Evolutionary conservation across 2,113 vertebrate species (phyloP).

Genomic region (Eupsittula cactorum): DNA sequence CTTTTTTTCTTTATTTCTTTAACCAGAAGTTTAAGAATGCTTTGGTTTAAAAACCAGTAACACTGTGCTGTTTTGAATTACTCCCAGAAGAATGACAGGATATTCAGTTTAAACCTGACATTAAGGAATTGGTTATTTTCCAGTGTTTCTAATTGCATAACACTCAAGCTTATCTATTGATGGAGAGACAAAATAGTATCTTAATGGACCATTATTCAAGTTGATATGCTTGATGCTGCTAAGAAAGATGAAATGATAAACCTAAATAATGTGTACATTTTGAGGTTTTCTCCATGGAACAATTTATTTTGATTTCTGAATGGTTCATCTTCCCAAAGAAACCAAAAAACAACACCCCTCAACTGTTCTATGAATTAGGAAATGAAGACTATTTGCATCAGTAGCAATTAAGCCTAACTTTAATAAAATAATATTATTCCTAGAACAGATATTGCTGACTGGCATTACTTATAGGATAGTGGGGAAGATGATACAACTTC

Average conservation of each 20-base stretch:
- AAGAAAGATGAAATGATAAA: not conserved
- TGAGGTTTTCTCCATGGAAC: not conserved
- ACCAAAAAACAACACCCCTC: not conserved
- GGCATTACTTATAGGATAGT: not conserved
- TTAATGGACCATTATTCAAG: not conserved
- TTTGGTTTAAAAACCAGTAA: not conserved
- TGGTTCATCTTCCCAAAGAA: not conserved
- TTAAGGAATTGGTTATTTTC: not conserved
- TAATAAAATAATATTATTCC: conserved; percentile 21
- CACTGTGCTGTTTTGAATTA: not conserved
- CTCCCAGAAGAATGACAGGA: not conserved
- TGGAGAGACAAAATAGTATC: not conserved
- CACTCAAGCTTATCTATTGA: not conserved
- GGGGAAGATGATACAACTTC: not conserved
- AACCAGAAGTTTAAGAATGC: not conserved
- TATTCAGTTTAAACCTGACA: not conserved
- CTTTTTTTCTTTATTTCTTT: not conserved
- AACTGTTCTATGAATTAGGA: not conserved
- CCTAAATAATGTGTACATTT: not conserved
- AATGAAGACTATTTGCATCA: not conserved
- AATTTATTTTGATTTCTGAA: conserved; percentile 23
- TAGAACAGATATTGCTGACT: conserved; percentile 25
- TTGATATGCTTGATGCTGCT: not conserved
- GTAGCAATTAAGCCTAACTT: conserved; percentile 24
- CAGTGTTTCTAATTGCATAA: not conserved